Base-by-base conservation (phyloP, 2,888 invertebrate species). In the Mayetiola destructor region DNA sequence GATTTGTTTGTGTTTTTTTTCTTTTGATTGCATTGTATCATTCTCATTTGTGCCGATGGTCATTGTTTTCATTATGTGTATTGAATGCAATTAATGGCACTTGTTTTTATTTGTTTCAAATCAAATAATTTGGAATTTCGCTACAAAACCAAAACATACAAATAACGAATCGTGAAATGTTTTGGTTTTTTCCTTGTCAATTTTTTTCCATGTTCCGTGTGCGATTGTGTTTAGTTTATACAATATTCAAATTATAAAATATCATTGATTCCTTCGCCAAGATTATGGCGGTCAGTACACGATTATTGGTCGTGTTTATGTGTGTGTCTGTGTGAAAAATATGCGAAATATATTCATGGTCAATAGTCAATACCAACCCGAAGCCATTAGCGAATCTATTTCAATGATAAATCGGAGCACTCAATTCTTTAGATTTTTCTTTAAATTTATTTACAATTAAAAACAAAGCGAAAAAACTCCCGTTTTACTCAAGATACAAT, bases 241-340 rank as follows among this genome's bases (percentile, higher is more conserved):
- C n/a, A n/a, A 9, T 27, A 48, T 48, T 48, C 48, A 48, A 48
- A 27, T 48, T 48, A 48, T 16, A n/a, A 48, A 48, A 48, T 27
- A 27, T 23, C 48, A 48, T 48, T 48, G 48, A 48, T 48, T 48
- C 27, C 16, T 27, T 48, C 27, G n/a, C 27, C 9, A 14, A 27
- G 48, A 48, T 48, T 48, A 48, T 48, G 48, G 27, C 48, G 27
- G 48, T 27, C 27, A 23, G 48, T 27, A 27, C 48, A 48, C 48
- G 48, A 48, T 48, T 48, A n/a, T 27, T 27, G 6, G 32, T 27
- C 12, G 18, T 23, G 48, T 27, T 48, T 48, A 27, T 23, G 14
- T 48, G n/a, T 48, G 12, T 14, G 42, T 14, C 21, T 42, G 21
- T 9, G 8, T 16, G 39, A 20, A 10, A 39, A 5, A 21, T 42